Evolutionary conservation across 2,888 invertebrate species (phyloP), one percentile per base, ranked within the genome.

Genomic region (Pristionchus japonicus): DNA sequence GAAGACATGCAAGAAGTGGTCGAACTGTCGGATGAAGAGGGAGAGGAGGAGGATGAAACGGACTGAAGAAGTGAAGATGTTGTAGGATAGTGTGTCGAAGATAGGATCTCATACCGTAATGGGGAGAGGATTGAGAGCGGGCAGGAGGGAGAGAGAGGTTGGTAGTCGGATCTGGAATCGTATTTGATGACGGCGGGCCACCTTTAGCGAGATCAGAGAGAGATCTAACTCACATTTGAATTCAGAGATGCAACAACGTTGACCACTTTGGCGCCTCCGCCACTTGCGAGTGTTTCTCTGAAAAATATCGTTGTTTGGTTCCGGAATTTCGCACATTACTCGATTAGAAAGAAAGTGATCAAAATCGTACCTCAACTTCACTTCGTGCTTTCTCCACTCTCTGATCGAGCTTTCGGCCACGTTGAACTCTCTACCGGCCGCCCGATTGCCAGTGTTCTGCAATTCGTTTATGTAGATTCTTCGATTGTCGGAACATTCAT

Each of bases 341-440:
- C n/a, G 47, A 43, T n/a, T 11, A 27, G 27, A 47, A n/a, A n/a
- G n/a, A n/a, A n/a, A n/a, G n/a, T n/a, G n/a, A n/a, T n/a, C n/a
- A n/a, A n/a, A n/a, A n/a, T 2, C 84, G 17, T 13, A 91, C 92
- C 93, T 89, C 31, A 94, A 88, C 87, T 92, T 93, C n/a, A 89
- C 89, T 88, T 94, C 94, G 89, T 94, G 94, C 70, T 94, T 94
- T 52, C 93, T 89, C 94, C 94, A 94, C 89, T 94, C 94, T 64
- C 94, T 87, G 57, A 94, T 94, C 47, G 92, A 92, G 61, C 92
- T 92, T 89, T 94, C 94, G 7, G 94, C 94, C 49, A 94, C 94
- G 86, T 92, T 94, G 90, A 91, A 94, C 88, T 93, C 93, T 4
- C 94, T 84, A 1, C 94, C 94, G 17, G 93, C 93, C 0, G 94